A percentile compares a stretch with the other conserved stretches of the same genome.
These are phyloP conservation scores for Australoheros scitulus DNA, from an alignment of 2,113 vertebrate species.

Conservation along the genomic window DNA sequence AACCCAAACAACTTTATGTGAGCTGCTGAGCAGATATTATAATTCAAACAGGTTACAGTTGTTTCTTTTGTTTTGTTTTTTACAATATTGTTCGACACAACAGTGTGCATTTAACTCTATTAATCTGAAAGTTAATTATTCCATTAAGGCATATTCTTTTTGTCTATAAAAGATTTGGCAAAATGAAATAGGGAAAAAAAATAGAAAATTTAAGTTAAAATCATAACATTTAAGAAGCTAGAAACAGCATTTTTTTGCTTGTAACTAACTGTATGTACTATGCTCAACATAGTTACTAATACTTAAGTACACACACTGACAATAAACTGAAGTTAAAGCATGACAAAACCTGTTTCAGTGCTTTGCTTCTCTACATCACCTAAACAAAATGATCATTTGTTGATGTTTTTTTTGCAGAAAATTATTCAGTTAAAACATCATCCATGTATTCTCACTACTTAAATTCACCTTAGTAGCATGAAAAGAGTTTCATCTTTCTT, in stretches of 20 bases:
- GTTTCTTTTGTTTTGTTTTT: too few species aligned
- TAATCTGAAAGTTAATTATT: not conserved
- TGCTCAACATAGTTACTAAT: accelerated
- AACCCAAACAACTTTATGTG: not conserved
- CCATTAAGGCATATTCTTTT: not conserved
- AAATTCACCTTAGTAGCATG: not conserved
- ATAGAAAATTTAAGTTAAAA: not conserved
- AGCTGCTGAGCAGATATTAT: not conserved
- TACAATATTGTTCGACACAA: not conserved
- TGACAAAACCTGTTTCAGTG: not conserved
- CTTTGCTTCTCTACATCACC: not conserved
- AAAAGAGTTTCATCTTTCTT: not conserved
- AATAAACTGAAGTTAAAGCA: not conserved
- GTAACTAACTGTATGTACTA: not conserved
- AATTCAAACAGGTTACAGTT: not conserved
- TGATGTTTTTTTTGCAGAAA: too few species aligned
- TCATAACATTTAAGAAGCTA: not conserved
- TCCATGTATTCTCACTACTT: not conserved
- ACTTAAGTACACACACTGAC: not conserved
- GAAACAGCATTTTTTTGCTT: not conserved
- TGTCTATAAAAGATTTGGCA: not conserved
- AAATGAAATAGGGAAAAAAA: not conserved
- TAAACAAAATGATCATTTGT: not conserved
- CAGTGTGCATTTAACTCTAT: not conserved
- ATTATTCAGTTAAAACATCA: not conserved